Conservation (phyloP, 1,140 invertebrate species). For the Pararge aegeria region DNA sequence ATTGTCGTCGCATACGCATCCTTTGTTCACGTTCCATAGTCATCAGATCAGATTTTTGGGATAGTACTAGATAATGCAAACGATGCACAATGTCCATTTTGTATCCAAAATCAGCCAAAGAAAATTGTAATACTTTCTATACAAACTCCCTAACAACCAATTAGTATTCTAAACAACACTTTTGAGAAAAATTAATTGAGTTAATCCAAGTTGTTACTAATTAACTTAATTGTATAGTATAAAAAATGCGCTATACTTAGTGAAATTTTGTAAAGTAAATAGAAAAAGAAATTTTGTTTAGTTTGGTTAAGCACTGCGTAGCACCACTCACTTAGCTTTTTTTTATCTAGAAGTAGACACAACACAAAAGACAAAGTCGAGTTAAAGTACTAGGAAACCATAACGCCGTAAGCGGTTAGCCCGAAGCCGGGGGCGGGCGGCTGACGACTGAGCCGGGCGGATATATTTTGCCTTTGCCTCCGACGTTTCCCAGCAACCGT, state of each 20-base stretch:
- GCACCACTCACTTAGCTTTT: neutral
- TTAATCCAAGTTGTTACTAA: neutral
- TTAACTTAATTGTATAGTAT: neutral
- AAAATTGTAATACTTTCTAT: neutral
- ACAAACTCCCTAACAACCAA: neutral
- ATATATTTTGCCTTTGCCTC: conserved; percentile 28
- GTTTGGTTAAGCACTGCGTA: neutral
- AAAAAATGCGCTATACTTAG: neutral
- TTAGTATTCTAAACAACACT: neutral
- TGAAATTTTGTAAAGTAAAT: neutral
- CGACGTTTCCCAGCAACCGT: conserved; percentile 47
- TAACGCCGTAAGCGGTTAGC: conserved; percentile 9
- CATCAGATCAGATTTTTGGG: conserved; percentile 76
- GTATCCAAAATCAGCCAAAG: neutral
- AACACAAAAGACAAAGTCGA: conserved; percentile 6
- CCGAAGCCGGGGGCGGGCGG: conserved; percentile 49
- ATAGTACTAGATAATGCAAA: conserved; percentile 74
- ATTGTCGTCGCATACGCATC: conserved; percentile 81
- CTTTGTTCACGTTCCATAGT: conserved; percentile 72
- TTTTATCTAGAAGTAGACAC: neutral
- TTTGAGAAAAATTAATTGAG: neutral
- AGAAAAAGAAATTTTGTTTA: neutral
- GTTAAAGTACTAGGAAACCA: conserved; percentile 16
- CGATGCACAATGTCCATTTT: conserved; percentile 76
- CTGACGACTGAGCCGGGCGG: conserved; percentile 47